phyloP scores from a whole-genome alignment of 2,113 vertebrate genomes.

The Acanthochromis polyacanthus region DNA sequence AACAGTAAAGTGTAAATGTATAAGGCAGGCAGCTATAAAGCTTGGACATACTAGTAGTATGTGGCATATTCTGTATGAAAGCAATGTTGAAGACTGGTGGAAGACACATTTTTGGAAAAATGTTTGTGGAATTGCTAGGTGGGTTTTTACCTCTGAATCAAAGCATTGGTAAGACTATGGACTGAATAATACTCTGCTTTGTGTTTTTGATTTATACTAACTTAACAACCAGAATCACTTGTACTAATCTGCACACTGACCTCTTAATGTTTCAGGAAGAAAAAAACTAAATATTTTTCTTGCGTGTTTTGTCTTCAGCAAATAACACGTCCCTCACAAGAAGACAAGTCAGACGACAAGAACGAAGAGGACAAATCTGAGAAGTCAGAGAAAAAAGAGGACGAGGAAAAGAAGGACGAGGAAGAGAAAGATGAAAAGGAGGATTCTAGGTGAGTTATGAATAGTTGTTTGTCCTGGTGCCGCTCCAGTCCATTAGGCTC shows the following conservation, averaged over 20 bases:
- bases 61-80: too few relatives aligned
- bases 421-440: constrained; percentile 99
- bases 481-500: neutral
- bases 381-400: constrained; percentile 97
- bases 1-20: too few relatives aligned
- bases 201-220: neutral
- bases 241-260: neutral
- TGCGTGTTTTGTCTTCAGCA: constrained; percentile 84
- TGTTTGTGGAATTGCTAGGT: too few relatives aligned
- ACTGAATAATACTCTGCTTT: too few relatives aligned
- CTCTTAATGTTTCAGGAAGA: constrained; percentile 2
- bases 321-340: constrained; percentile 96
- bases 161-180: too few relatives aligned
- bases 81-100: too few relatives aligned
- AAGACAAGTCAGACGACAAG: constrained; percentile 97
- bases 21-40: too few relatives aligned
- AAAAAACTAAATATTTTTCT: neutral
- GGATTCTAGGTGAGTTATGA: constrained; percentile 91
- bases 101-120: too few relatives aligned
- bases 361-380: constrained; percentile 95
- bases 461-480: constrained; percentile 19
- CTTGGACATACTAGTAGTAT: too few relatives aligned
- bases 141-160: too few relatives aligned
- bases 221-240: neutral
- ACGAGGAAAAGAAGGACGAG: constrained; percentile 98